Conservation (phyloP, 1,140 invertebrate genomes). For the Rhagoletis zephyria region DNA sequence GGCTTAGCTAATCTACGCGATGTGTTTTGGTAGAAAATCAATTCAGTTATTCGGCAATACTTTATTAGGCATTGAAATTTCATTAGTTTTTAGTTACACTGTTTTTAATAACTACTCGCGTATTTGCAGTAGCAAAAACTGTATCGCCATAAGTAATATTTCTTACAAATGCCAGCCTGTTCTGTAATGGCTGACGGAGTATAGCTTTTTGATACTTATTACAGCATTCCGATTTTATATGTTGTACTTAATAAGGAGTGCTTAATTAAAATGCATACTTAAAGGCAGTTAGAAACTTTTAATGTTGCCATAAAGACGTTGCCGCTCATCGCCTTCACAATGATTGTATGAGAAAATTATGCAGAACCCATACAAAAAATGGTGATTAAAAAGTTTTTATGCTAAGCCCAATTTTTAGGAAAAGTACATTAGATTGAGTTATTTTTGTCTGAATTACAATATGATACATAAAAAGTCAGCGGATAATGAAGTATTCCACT, state of each 20-base stretch:
- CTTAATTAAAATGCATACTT: constrained; percentile 44
- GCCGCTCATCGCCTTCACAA: background rate
- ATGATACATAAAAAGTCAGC: constrained; percentile 29
- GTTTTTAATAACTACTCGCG: no score
- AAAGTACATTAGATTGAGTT: constrained; percentile 51
- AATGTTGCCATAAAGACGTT: constrained; percentile 41
- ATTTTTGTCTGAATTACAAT: constrained; percentile 27
- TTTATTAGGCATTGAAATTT: no score
- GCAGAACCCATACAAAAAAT: background rate
- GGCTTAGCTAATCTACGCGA: no score
- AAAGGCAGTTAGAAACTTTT: constrained; percentile 45
- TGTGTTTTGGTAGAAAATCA: no score
- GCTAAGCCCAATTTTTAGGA: constrained; percentile 2
- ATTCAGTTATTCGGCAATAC: no score
- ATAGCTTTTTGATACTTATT: constrained; percentile 21
- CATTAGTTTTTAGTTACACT: no score
- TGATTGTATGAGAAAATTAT: constrained; percentile 16
- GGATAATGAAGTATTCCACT: constrained; percentile 47
- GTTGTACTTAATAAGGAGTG: background rate
- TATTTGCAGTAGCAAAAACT: no score
- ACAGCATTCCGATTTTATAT: constrained; percentile 26
- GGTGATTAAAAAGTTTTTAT: constrained; percentile 50
- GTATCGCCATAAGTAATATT: background rate
- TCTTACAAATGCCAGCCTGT: background rate
- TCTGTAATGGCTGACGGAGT: background rate